Percentiles rank a stretch among this genome's conserved stretches.
These are phyloP conservation scores for Eupithecia vulgata DNA, from an alignment of 2,888 invertebrate genomes.

Conservation along the genomic window DNA sequence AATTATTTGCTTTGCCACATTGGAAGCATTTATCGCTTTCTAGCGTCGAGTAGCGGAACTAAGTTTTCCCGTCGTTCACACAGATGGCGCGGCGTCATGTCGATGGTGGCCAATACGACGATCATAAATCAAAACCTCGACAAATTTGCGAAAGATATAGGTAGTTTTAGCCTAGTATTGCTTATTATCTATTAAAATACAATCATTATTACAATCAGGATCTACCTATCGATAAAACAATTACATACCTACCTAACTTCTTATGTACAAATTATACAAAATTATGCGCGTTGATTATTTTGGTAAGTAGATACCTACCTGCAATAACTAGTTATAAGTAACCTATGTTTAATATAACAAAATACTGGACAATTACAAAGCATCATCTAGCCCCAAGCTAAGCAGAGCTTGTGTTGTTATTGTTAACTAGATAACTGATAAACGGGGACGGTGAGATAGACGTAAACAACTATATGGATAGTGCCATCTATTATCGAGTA, in stretches of 20 bases:
- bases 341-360: no score
- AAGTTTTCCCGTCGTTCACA: conserved; percentile 6
- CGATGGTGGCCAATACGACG: background rate
- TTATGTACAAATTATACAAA: background rate
- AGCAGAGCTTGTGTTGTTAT: no score
- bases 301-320: background rate
- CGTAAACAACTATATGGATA: background rate
- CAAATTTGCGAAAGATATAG: background rate
- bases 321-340: no score
- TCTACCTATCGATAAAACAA: conserved; percentile 1
- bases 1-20: background rate
- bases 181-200: background rate
- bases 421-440: no score
- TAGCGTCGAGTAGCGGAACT: conserved; percentile 63
- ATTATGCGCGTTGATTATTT: background rate
- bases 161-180: background rate
- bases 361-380: no score
- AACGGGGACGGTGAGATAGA: no score
- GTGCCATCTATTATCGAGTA: conserved; percentile 13
- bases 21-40: conserved; percentile 50
- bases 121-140: background rate
- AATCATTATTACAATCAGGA: background rate
- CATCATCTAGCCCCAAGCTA: no score
- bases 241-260: background rate
- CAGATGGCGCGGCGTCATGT: conserved; percentile 55